Base-by-base conservation (phyloP, 1,140 invertebrate genomes). In the Cheumatopsyche charites region DNA sequence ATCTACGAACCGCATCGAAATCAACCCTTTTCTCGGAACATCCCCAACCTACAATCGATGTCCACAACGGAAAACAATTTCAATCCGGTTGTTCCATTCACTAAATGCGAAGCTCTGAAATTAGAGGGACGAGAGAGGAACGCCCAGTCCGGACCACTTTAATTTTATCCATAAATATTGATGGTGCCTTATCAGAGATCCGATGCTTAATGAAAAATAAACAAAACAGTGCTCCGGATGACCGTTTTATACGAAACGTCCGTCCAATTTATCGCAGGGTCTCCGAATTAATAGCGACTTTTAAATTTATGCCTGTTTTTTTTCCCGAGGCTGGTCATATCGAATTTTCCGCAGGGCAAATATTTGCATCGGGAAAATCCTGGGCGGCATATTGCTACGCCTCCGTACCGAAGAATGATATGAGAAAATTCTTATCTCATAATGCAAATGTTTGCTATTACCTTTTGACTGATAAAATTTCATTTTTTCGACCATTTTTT, bases 81-180 rank as follows among this genome's bases (percentile, higher is more conserved):
- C 19, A 23, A 25, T 23, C 11, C 9, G 55, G 7, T n/a, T 25
- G 55, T 26, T 58, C 25, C 25, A 58, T 58, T 58, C 25, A 58
- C 55, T n/a, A 9, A 25, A 58, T 25, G 11, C 55, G 19, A 11
- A 23, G 19, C 25, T 23, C 55, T 23, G 21, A 58, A 58, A 58
- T 58, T 58, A 26, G 55, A 21, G 55, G 21, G 23, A 11, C 11
- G 6, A 19, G 19, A 58, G 19, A 7, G 47, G 19, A 52, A 52
- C 9, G 3, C 29, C 29, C 29, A 36, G 29, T 36, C 9, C 29
- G 29, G 9, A 36, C 42, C 43, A 66, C 63, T 66, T 66, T 66
- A 66, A 66, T 66, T 66, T 47, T 66, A 43, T 66, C 63, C 42
- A 66, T 66, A 66, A 66, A 66, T 66, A 66, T 66, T 66, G 63